Conservation (phyloP, 1,140 invertebrate genomes). For the Sminthurides bifidus region DNA sequence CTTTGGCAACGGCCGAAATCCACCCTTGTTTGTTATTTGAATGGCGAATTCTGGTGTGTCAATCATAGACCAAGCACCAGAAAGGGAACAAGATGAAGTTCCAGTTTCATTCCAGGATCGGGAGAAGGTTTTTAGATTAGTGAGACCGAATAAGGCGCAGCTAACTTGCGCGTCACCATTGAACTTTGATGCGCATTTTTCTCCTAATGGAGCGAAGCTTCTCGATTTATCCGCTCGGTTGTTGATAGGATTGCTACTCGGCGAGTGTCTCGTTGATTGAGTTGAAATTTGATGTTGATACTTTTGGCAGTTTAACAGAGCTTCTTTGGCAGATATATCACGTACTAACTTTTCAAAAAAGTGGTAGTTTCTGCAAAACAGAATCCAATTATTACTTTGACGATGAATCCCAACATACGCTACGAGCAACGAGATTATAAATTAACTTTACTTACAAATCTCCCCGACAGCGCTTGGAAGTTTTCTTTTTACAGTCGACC, state of each 20-base stretch:
- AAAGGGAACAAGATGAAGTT: constrained; percentile 25
- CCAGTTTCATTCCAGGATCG: constrained; percentile 24
- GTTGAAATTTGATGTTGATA: background rate
- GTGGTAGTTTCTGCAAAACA: constrained; percentile 23
- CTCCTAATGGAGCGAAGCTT: background rate
- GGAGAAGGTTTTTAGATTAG: constrained; percentile 30
- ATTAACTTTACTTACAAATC: constrained; percentile 23
- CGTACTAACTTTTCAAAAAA: constrained; percentile 24
- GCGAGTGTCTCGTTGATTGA: background rate
- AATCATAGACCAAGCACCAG: constrained; percentile 30
- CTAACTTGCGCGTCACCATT: constrained; percentile 14
- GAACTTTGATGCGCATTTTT: constrained; percentile 21
- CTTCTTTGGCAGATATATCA: constrained; percentile 3
- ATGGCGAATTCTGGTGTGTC: constrained; percentile 28
- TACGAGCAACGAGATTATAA: background rate
- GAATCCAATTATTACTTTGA: background rate
- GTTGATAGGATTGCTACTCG: background rate
- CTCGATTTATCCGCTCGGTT: background rate
- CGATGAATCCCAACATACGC: background rate
- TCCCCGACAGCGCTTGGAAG: constrained; percentile 20
- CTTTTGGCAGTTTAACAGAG: background rate
- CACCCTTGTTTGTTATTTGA: constrained; percentile 32
- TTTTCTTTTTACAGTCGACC: constrained; percentile 24
- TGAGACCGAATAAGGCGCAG: constrained; percentile 28
- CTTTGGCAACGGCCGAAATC: constrained; percentile 26